Conservation (phyloP, 2,113 vertebrate genomes). For the Psittacula cyanocephala region DNA sequence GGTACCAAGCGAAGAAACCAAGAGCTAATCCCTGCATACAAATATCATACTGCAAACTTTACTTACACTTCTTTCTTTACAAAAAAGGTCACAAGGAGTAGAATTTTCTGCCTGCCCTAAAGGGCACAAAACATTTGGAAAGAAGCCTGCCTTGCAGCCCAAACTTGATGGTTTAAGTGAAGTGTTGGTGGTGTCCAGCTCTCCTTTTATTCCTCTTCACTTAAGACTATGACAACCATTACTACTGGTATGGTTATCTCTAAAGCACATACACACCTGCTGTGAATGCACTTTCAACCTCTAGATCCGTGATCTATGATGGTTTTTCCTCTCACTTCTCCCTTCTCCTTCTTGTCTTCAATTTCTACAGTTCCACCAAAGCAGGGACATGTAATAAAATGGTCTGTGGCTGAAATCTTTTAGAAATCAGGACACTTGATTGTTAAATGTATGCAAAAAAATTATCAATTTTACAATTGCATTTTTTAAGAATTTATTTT, state of each 20-base stretch:
- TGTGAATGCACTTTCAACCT: background rate
- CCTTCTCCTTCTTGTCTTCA: background rate
- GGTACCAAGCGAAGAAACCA: conserved; percentile 37
- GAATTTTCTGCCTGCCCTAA: background rate
- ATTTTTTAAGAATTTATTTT: background rate
- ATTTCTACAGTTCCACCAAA: background rate
- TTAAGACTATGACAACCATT: background rate
- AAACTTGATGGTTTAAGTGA: background rate
- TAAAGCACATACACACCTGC: background rate
- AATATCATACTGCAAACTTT: conserved; percentile 37
- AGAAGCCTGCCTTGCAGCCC: background rate
- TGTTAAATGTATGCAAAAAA: background rate
- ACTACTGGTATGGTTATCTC: background rate
- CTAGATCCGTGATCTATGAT: background rate
- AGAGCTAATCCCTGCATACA: conserved; percentile 51
- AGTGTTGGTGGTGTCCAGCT: background rate
- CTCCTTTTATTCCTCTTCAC: background rate
- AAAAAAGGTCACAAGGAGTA: background rate
- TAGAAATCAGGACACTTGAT: background rate
- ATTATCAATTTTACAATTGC: background rate
- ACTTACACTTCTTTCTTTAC: background rate
- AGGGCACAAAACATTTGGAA: conserved; percentile 14
- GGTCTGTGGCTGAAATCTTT: background rate
- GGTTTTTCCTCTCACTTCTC: background rate
- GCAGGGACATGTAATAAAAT: background rate